Conservation (phyloP, 1,140 invertebrate genomes). For the Drosophila rufa region DNA sequence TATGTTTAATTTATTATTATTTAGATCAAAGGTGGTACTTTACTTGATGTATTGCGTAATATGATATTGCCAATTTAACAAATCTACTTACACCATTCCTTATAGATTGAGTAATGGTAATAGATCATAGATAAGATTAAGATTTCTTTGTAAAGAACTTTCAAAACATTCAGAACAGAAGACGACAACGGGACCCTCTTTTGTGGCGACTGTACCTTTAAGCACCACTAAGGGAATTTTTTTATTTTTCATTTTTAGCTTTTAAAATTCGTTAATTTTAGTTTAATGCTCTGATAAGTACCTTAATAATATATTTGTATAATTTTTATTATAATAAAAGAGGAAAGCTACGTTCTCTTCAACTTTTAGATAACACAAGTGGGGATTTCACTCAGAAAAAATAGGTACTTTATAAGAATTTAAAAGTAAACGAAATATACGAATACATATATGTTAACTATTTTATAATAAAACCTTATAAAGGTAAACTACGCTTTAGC, state of each 20-base stretch:
- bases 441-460: neutral
- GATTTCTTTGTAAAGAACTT: too few species aligned
- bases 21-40: too few species aligned
- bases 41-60: too few species aligned
- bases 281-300: neutral
- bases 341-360: neutral
- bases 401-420: too few species aligned
- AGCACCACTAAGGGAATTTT: too few species aligned
- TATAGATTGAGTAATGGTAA: neutral
- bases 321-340: neutral
- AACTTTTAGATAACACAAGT: neutral
- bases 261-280: neutral
- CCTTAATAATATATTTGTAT: neutral
- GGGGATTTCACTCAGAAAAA: neutral
- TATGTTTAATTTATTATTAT: too few species aligned
- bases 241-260: neutral
- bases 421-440: too few species aligned
- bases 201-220: constrained; percentile 21
- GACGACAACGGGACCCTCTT: neutral
- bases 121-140: too few species aligned
- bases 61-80: too few species aligned
- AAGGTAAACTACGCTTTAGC: neutral
- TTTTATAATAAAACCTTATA: neutral
- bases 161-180: neutral
- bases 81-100: too few species aligned